Conservation (phyloP, 2,888 invertebrate genomes). For the Autographa gamma region DNA sequence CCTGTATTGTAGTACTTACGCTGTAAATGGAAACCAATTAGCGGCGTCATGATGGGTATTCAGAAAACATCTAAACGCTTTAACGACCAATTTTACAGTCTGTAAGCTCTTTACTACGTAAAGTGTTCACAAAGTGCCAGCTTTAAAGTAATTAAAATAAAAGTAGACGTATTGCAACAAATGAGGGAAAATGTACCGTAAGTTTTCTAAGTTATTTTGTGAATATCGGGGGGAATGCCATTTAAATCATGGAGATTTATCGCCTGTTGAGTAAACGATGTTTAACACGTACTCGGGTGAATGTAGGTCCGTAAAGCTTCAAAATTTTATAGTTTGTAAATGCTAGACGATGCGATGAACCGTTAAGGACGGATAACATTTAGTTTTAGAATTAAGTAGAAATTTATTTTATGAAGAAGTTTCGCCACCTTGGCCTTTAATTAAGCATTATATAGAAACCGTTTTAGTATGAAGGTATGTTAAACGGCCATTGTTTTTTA, state of each 20-base stretch:
- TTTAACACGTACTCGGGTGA: slow-evolving; percentile 26
- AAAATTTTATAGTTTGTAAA: slow-evolving; percentile 39
- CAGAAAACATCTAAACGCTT: slow-evolving; percentile 46
- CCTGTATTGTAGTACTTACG: slow-evolving; percentile 31
- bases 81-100: slow-evolving; percentile 50
- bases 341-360: slow-evolving; percentile 35
- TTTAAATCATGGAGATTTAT: slow-evolving; percentile 56
- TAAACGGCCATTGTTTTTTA: not conserved
- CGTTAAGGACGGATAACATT: slow-evolving; percentile 40
- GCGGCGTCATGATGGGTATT: slow-evolving; percentile 42
- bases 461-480: not conserved
- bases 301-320: slow-evolving; percentile 23
- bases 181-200: slow-evolving; percentile 48
- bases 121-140: slow-evolving; percentile 43
- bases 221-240: slow-evolving; percentile 39
- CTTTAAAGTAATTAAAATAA: slow-evolving; percentile 51
- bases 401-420: slow-evolving; percentile 26
- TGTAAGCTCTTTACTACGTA: slow-evolving; percentile 38
- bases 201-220: slow-evolving; percentile 33
- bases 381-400: slow-evolving; percentile 36
- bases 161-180: slow-evolving; percentile 48
- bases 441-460: too few species aligned
- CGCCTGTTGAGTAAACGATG: slow-evolving; percentile 33
- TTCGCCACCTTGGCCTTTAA: not conserved
- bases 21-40: slow-evolving; percentile 46